A percentile compares a stretch with the other conserved stretches of the same genome.
phyloP scores from a whole-genome alignment of 2,888 invertebrate genomes.

The Ichneumoninae sp. region DNA sequence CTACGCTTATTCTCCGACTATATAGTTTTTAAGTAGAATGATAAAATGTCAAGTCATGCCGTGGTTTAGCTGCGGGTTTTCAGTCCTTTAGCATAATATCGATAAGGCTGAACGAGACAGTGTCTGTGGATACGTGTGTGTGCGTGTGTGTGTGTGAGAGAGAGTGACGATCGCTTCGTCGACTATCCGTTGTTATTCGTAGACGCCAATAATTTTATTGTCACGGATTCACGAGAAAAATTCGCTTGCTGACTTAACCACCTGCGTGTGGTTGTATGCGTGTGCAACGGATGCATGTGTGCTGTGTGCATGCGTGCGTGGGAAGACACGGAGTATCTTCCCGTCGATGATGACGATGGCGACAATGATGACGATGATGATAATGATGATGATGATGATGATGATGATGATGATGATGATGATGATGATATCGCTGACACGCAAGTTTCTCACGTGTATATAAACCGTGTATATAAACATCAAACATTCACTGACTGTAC shows the following conservation, averaged over 20 bases:
- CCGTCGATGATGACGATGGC: conserved; percentile 39
- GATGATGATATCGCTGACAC: conserved; percentile 51
- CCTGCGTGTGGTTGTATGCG: conserved; percentile 58
- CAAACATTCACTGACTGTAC: conserved; percentile 81
- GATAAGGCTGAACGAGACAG: conserved; percentile 54
- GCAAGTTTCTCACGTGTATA: conserved; percentile 66
- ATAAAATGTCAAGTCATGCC: conserved; percentile 63
- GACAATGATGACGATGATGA: conserved; percentile 41
- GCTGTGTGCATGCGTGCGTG: conserved; percentile 34
- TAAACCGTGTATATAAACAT: conserved; percentile 66
- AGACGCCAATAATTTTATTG: conserved; percentile 55
- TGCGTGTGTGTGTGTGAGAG: background rate
- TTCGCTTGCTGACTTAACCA: conserved; percentile 51
- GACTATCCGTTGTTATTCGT: conserved; percentile 52
- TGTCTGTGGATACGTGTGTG: background rate
- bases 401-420: conserved; percentile 22
- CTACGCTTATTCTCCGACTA: conserved; percentile 83
- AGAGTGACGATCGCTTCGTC: conserved; percentile 54
- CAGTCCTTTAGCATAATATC: conserved; percentile 65
- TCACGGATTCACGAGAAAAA: conserved; percentile 47
- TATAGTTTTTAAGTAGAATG: conserved; percentile 71
- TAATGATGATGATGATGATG: background rate
- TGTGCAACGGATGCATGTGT: conserved; percentile 24
- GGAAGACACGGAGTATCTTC: conserved; percentile 53
- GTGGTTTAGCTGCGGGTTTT: conserved; percentile 62